Percentiles rank a stretch among this genome's conserved stretches.
phyloP scores from a whole-genome alignment of 2,888 invertebrate genomes.

The Aradus depressus region DNA sequence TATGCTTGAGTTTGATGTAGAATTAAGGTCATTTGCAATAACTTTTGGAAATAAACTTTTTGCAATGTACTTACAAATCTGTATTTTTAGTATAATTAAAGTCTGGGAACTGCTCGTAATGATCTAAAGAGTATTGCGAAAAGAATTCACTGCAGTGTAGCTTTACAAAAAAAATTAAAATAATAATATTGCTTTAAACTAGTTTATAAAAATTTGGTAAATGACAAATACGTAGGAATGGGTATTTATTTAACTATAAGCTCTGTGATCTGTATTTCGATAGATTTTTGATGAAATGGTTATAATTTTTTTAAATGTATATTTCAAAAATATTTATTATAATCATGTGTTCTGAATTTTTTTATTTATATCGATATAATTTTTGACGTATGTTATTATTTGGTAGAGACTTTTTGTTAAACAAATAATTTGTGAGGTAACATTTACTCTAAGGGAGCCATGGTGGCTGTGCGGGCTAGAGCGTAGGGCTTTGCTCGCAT shows the following conservation, averaged over 20 bases:
- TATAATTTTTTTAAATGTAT: conserved; percentile 15
- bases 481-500: no score
- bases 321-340: background rate
- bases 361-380: background rate
- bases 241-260: conserved; percentile 27
- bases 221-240: conserved; percentile 24
- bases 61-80: background rate
- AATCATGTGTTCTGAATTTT: no score
- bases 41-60: no score
- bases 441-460: background rate
- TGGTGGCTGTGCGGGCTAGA: no score
- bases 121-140: conserved; percentile 24
- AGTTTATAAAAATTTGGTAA: conserved; percentile 26
- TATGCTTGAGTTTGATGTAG: no score
- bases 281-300: conserved; percentile 25
- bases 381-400: no score
- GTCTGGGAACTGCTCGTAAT: conserved; percentile 27
- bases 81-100: conserved; percentile 15
- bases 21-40: no score
- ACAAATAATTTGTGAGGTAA: background rate
- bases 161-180: conserved; percentile 21
- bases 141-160: conserved; percentile 24
- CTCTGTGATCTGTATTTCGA: conserved; percentile 29
- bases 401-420: no score
- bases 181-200: conserved; percentile 25